These are phyloP conservation scores for Calephelis nemesis DNA, from an alignment of 1,140 invertebrate species.

Conservation along the genomic window DNA sequence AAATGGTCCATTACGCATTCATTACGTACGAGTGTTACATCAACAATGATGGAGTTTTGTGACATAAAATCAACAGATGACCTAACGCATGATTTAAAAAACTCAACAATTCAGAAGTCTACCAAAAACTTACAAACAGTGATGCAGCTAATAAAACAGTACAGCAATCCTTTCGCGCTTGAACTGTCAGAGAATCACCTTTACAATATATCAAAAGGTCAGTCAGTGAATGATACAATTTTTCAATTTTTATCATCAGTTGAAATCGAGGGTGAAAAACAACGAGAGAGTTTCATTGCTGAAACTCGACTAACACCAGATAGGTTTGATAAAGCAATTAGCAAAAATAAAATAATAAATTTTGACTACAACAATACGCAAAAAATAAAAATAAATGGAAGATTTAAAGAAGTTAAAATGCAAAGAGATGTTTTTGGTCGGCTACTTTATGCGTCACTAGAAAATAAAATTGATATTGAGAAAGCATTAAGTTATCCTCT, in stretches of 20 bases:
- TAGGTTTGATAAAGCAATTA: slow-evolving; percentile 17
- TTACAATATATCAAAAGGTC: slow-evolving; percentile 29
- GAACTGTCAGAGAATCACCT: slow-evolving; percentile 23
- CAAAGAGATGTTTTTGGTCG: slow-evolving; percentile 29
- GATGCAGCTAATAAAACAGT: slow-evolving; percentile 26
- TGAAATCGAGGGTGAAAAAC: slow-evolving; percentile 26
- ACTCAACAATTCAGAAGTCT: slow-evolving; percentile 23
- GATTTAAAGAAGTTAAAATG: slow-evolving; percentile 22
- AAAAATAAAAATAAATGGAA: slow-evolving; percentile 21
- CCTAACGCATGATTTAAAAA: slow-evolving; percentile 23
- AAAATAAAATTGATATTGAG: slow-evolving; percentile 27
- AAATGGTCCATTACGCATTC: slow-evolving; percentile 23
- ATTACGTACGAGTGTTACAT: slow-evolving; percentile 24
- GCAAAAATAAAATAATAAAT: slow-evolving; percentile 28
- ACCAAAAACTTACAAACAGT: slow-evolving; percentile 25
- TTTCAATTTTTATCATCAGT: slow-evolving; percentile 28
- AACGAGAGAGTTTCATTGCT: slow-evolving; percentile 21
- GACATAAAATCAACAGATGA: slow-evolving; percentile 26
- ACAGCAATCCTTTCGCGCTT: slow-evolving; percentile 23
- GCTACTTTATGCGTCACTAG: slow-evolving; percentile 16
- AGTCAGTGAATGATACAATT: slow-evolving; percentile 24
- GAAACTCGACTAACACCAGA: slow-evolving; percentile 24
- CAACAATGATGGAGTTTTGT: slow-evolving; percentile 27
- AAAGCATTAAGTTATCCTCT: slow-evolving; percentile 25
- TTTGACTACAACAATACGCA: slow-evolving; percentile 22